A percentile compares a stretch with the other conserved stretches of the same genome.
Evolutionary conservation across 30 jellyfish, hydroid and myxozoan species (phyloP).

Genomic region (Aurelia coerulea): DNA sequence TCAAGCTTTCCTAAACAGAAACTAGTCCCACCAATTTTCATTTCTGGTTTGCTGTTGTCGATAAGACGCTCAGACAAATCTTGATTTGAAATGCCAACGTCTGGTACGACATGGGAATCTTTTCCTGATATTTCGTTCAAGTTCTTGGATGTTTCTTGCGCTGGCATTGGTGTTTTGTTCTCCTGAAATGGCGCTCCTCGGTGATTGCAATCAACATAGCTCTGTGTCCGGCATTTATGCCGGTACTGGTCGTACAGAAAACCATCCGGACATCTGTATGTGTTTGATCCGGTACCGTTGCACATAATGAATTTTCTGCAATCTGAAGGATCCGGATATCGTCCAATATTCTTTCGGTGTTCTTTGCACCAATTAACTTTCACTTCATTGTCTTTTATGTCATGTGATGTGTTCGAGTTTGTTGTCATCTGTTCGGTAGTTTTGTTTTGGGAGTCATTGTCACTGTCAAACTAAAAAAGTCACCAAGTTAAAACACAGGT

Average conservation of each 20-base stretch:
- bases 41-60: not conserved
- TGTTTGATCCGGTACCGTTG: constrained; percentile 5
- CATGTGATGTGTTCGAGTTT: too few species aligned
- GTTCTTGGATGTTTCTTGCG: not conserved
- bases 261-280: constrained; percentile 53
- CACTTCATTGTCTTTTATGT: constrained; percentile 1
- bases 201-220: constrained; percentile 12
- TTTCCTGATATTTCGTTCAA: too few species aligned
- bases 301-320: constrained; percentile 44
- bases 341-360: not conserved
- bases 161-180: not conserved
- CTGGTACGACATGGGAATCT: too few species aligned
- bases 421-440: too few species aligned
- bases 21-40: not conserved
- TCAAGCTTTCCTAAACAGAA: constrained; percentile 57
- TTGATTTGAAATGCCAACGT: too few species aligned
- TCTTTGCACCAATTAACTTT: constrained; percentile 10
- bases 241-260: constrained; percentile 23
- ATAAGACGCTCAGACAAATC: not conserved
- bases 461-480: too few species aligned
- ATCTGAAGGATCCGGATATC: constrained; percentile 23
- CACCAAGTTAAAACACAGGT: too few species aligned
- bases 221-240: constrained; percentile 7
- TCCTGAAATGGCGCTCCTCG: not conserved
- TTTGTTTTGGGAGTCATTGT: too few species aligned